Conservation (phyloP, 1,140 invertebrate genomes). For the Carposina sasakii region DNA sequence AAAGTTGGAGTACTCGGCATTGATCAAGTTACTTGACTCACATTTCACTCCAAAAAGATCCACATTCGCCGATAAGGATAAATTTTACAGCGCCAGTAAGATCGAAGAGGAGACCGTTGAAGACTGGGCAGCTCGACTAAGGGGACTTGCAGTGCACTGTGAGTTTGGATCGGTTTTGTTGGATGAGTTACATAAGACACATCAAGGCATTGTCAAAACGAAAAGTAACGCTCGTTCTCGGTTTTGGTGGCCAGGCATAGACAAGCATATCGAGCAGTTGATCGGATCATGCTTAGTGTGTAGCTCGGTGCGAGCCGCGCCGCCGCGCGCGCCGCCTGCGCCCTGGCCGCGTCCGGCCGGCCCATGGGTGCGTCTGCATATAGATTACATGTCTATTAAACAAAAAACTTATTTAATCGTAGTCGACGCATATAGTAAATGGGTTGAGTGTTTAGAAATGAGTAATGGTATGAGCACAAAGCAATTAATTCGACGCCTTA, state of each 20-base stretch:
- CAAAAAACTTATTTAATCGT: neutral
- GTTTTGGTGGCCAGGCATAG: neutral
- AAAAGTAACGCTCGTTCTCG: neutral
- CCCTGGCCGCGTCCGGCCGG: neutral
- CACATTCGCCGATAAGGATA: too few relatives aligned
- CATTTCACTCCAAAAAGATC: too few relatives aligned
- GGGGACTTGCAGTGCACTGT: too few relatives aligned
- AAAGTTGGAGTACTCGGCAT: too few relatives aligned
- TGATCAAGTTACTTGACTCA: too few relatives aligned
- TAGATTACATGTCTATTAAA: neutral
- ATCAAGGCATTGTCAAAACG: constrained; percentile 1
- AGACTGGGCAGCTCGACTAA: too few relatives aligned
- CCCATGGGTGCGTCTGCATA: neutral
- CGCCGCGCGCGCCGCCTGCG: neutral
- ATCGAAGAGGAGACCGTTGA: too few relatives aligned
- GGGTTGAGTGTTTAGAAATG: constrained; percentile 1
- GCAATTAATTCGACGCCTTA: neutral
- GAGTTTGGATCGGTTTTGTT: constrained; percentile 14
- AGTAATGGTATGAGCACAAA: neutral
- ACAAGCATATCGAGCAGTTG: neutral
- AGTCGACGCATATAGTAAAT: neutral
- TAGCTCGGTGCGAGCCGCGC: neutral
- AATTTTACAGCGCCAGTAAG: too few relatives aligned
- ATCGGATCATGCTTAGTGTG: neutral
- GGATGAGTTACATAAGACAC: neutral